Conservation (phyloP, 1,140 invertebrate species). For the Pseudomyrmex cubaensis region DNA sequence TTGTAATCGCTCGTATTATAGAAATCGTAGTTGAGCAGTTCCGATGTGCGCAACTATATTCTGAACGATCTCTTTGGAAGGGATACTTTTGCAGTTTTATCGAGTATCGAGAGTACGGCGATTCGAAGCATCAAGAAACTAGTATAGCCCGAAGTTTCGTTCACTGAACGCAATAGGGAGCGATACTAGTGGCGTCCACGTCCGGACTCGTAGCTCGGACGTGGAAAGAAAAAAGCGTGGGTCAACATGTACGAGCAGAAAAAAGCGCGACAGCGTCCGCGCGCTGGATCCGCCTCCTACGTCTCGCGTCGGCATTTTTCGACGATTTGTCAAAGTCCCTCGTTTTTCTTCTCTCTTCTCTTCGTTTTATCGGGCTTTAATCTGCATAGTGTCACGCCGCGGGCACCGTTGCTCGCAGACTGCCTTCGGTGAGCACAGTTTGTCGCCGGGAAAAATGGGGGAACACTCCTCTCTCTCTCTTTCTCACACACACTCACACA, state of each 20-base stretch:
- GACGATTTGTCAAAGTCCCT: constrained; percentile 83
- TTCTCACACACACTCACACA: too few relatives aligned
- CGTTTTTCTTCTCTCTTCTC: constrained; percentile 43
- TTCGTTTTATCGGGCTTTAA: constrained; percentile 81
- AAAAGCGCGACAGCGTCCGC: constrained; percentile 57
- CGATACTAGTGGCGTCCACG: not conserved
- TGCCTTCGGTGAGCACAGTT: constrained; percentile 57
- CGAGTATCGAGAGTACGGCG: constrained; percentile 30
- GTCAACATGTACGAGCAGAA: constrained; percentile 51
- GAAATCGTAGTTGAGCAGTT: not conserved
- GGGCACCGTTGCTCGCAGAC: constrained; percentile 70
- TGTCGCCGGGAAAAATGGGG: constrained; percentile 58
- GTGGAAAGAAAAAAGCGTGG: constrained; percentile 47
- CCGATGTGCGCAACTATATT: not conserved
- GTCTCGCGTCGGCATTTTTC: constrained; percentile 79
- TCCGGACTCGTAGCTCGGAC: constrained; percentile 38
- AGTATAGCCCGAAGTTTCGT: constrained; percentile 31
- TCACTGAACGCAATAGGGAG: constrained; percentile 8
- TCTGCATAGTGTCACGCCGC: constrained; percentile 77
- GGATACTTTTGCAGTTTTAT: constrained; percentile 35
- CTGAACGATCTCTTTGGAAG: not conserved
- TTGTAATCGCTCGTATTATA: not conserved
- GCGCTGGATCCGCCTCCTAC: constrained; percentile 58
- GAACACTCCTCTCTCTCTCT: too few relatives aligned
- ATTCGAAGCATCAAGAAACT: constrained; percentile 28